Base-by-base conservation (phyloP, 2,113 vertebrate species). In the Mustelus asterias region DNA sequence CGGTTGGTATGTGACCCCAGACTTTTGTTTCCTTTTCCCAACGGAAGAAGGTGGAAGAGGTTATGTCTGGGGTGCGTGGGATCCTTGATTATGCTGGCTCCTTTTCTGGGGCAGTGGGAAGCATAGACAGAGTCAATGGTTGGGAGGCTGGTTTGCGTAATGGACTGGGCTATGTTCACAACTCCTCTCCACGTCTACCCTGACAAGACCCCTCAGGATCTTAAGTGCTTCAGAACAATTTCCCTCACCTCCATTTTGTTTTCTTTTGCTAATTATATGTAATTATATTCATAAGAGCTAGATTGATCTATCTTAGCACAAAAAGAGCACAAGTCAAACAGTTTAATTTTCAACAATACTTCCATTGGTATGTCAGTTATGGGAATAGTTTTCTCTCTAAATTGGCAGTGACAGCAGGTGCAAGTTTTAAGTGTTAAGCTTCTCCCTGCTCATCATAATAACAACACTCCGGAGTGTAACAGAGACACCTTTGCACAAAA, bases 331-430 rank as follows among this genome's bases (percentile, higher is more conserved):
- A n/a, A n/a, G n/a, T 44, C 58, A 90, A 90, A 63, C 13, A n/a
- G 20, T 22, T 13, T 63, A 29, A 58, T 60, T 63, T 92, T 33
- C 60, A 16, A 18, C 37, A 94, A 70, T 44, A 70, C 89, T 63
- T 29, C 44, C 33, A 93, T 18, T 93, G n/a, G n/a, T 33, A 20
- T 29, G 13, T 7, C n/a, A 65, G n/a, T 26, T 44, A 4, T 86
- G 89, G n/a, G 89, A 63, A 65, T 37, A 33, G 14, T 93, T 65
- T 37, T n/a, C 90, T 67, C 60, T 65, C 7, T 16, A 22, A 93
- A 93, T 37, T 65, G 37, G 37, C 92, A 94, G 14, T 70, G 67
- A 65, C 22, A 94, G 93, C 93, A 94, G 65, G 93, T 70, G 67
- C 60, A 93, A 26, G 60, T 37, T 67, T 94, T 69, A 94, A 89